These are phyloP conservation scores for Arrhopalites spinosus DNA, from an alignment of 2,888 invertebrate species.

Conservation along the genomic window DNA sequence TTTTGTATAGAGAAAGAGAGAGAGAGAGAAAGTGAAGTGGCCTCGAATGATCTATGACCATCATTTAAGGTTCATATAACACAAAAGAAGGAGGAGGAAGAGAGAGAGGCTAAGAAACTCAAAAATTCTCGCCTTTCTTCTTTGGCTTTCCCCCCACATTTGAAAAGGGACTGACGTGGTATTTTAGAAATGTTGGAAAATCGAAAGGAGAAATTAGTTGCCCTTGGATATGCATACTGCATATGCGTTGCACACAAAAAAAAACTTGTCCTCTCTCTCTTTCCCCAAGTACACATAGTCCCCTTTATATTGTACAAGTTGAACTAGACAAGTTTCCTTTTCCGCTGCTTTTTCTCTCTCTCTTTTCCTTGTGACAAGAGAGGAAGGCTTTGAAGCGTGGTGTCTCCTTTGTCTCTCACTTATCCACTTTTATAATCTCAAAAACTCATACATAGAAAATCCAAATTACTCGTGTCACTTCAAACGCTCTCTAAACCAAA, in stretches of 20 bases:
- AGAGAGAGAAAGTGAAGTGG: slow-evolving; percentile 5
- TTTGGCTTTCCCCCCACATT: no score
- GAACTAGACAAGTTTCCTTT: background rate
- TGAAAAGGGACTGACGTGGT: no score
- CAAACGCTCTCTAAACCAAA: slow-evolving; percentile 5
- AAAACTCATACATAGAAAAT: background rate
- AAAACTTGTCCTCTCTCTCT: no score
- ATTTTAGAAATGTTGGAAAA: no score
- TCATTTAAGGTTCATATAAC: slow-evolving; percentile 7
- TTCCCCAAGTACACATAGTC: no score
- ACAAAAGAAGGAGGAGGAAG: background rate
- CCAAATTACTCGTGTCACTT: slow-evolving; percentile 19
- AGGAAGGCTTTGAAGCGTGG: background rate
- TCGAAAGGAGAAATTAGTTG: background rate
- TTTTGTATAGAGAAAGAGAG: no score
- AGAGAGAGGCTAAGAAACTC: slow-evolving; percentile 1
- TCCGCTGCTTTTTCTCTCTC: background rate
- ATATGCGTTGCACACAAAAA: no score
- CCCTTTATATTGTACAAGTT: no score
- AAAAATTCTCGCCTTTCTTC: background rate
- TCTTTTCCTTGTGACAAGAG: background rate
- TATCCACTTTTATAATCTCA: slow-evolving; percentile 12
- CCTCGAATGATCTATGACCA: slow-evolving; percentile 3
- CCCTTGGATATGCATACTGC: no score
- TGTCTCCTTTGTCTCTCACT: slow-evolving; percentile 6